Conservation (phyloP, 2,797 vertebrate genomes). For the Hyperoplus immaculatus region DNA sequence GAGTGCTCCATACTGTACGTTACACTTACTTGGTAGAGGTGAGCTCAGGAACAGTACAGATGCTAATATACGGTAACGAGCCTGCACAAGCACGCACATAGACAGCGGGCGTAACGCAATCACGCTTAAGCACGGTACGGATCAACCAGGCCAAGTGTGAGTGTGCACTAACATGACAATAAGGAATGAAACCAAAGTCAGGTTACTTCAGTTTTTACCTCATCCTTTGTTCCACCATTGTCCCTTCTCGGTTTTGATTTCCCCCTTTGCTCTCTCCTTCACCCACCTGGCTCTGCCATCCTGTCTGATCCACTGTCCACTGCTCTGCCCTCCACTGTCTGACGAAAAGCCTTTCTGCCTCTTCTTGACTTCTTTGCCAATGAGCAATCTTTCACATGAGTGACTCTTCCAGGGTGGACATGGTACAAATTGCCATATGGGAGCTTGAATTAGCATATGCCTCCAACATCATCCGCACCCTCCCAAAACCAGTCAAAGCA, state of each 20-base stretch:
- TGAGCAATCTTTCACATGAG: conserved; percentile 75
- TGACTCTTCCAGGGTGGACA: conserved; percentile 73
- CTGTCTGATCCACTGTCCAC: no score
- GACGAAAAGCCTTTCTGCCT: conserved; percentile 62
- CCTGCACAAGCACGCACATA: no score
- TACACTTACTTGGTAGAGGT: no score
- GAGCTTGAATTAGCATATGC: conserved; percentile 82
- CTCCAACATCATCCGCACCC: conserved; percentile 70
- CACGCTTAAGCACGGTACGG: no score
- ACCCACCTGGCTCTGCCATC: conserved; percentile 4
- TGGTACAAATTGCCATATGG: conserved; percentile 81
- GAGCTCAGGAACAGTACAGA: no score
- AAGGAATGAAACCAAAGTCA: conserved; percentile 29
- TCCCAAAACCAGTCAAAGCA: conserved; percentile 61
- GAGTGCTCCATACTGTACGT: no score
- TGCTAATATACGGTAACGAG: no score
- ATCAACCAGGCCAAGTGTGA: no score
- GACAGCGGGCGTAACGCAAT: no score
- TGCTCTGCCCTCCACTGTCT: conserved; percentile 21
- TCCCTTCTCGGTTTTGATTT: not conserved
- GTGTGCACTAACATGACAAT: conserved; percentile 20
- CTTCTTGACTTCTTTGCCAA: conserved; percentile 57
- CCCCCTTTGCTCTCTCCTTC: conserved; percentile 4
- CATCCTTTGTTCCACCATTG: not conserved
- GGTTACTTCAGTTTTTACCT: conserved; percentile 12